Evolutionary conservation across 2,888 invertebrate genomes (phyloP), one percentile per base, ranked within the genome.

Genomic region (Anoplius nigerrimus): DNA sequence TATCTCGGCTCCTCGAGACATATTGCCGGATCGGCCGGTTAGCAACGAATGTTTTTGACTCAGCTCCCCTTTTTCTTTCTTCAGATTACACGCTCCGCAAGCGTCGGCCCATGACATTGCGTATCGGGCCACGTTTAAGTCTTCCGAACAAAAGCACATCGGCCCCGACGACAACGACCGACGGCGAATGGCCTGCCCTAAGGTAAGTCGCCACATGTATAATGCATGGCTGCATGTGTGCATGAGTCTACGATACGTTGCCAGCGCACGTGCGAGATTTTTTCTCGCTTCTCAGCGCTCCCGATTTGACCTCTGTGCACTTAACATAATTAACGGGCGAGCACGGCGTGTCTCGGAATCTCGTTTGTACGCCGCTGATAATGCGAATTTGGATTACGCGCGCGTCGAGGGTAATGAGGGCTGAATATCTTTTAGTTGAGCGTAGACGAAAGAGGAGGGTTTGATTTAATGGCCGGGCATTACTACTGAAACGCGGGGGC

Each of bases 141-240:
- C 84, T 91, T 48, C 90, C 90, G 0, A 89, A 89, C 72, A 86
- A 90, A 76, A 91, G 91, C 86, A 88, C 90, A 69, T 88, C 91
- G 64, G 87, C 89, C 1, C 89, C 90, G 8, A 88, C 86, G 1
- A 87, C 89, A 13, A 87, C 89, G 11, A 89, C 88, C 0, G 89
- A 89, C 54, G 82, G 88, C 34, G 90, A 91, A 71, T 91, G 91
- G 91, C 89, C 90, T 45, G 79, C 82, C 22, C 82, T 89, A 80
- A 89, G 90, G 90, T 90, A 87, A 77, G 75, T 60, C 2, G 24
- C 34, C 6, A 8, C 11, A 34, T 20, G 21, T 51, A 21, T 15
- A 0, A n/a, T n/a, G n/a, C n/a, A n/a, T 13, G 21, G 2, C 0
- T 52, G 21, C 20, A 11, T 27, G 16, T 55, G 18, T 55, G 5